phyloP scores from a whole-genome alignment of 2,888 invertebrate species.

The Hypomecis punctinalis region DNA sequence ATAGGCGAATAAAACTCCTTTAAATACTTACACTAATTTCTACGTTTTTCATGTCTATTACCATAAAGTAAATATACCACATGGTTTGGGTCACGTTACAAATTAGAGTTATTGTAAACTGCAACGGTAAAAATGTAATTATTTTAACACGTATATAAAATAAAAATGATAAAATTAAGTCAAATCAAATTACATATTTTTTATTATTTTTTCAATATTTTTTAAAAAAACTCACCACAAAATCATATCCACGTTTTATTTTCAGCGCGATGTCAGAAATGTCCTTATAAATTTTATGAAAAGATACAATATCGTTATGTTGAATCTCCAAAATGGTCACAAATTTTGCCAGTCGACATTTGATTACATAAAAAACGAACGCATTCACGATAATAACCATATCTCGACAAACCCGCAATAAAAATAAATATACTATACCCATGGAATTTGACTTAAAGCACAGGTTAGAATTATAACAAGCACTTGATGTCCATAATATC shows the following conservation, averaged over 20 bases:
- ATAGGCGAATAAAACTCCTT: too few relatives aligned
- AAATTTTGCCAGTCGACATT: not conserved
- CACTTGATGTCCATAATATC: not conserved
- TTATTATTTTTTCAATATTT: too few relatives aligned
- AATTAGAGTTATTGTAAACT: too few relatives aligned
- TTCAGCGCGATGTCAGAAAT: not conserved
- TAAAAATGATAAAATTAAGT: too few relatives aligned
- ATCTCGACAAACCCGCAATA: not conserved
- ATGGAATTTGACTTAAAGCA: not conserved
- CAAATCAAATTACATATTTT: too few relatives aligned
- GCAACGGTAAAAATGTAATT: too few relatives aligned
- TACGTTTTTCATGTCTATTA: too few relatives aligned
- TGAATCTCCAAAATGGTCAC: not conserved
- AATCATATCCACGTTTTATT: not conserved
- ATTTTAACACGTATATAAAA: too few relatives aligned
- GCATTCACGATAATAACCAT: not conserved
- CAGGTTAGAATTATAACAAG: not conserved
- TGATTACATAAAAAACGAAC: not conserved
- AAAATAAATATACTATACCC: not conserved
- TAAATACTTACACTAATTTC: too few relatives aligned
- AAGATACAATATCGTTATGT: not conserved
- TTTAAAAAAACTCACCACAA: not conserved
- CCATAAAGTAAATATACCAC: too few relatives aligned
- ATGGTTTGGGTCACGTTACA: too few relatives aligned
- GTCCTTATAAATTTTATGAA: not conserved